Evolutionary conservation across 2,113 vertebrate species (phyloP).

Genomic region (Ancistrus triradiatus): DNA sequence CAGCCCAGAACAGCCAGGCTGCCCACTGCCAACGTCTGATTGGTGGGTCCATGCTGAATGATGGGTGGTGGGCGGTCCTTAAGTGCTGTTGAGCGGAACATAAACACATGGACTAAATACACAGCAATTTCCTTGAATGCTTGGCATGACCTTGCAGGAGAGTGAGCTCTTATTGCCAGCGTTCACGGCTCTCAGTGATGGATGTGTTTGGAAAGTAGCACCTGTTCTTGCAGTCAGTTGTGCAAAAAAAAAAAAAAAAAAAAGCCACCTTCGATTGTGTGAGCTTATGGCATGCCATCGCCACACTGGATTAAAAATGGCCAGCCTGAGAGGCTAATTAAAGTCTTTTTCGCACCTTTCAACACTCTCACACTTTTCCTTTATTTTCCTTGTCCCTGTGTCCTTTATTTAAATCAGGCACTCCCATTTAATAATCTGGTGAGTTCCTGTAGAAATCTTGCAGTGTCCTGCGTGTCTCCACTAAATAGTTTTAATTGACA

Average conservation of each 20-base stretch:
- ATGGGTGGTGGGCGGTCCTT: constrained; percentile 96
- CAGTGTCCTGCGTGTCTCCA: no score
- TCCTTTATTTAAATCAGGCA: neutral
- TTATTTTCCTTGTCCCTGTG: constrained; percentile 41
- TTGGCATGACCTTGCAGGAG: constrained; percentile 31
- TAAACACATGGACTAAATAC: constrained; percentile 7
- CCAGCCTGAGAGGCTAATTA: constrained; percentile 68
- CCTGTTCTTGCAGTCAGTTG: constrained; percentile 53
- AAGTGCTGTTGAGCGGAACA: constrained; percentile 69
- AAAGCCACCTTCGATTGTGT: constrained; percentile 33
- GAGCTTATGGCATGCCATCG: constrained; percentile 57
- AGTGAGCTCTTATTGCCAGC: neutral
- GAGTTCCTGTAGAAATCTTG: constrained; percentile 15
- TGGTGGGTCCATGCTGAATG: constrained; percentile 92
- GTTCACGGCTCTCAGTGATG: constrained; percentile 40
- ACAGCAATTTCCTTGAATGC: constrained; percentile 6
- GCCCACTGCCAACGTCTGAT: constrained; percentile 89
- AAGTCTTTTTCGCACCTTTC: constrained; percentile 59
- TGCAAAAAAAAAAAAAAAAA: constrained; percentile 47
- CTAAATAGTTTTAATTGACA: no score
- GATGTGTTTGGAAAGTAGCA: constrained; percentile 59
- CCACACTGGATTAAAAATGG: constrained; percentile 67
- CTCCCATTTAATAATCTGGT: constrained; percentile 1
- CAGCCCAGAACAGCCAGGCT: constrained; percentile 87
- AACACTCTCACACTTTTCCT: constrained; percentile 52